Conservation (phyloP, 1,140 invertebrate genomes). For the Drosophila baimaii region DNA sequence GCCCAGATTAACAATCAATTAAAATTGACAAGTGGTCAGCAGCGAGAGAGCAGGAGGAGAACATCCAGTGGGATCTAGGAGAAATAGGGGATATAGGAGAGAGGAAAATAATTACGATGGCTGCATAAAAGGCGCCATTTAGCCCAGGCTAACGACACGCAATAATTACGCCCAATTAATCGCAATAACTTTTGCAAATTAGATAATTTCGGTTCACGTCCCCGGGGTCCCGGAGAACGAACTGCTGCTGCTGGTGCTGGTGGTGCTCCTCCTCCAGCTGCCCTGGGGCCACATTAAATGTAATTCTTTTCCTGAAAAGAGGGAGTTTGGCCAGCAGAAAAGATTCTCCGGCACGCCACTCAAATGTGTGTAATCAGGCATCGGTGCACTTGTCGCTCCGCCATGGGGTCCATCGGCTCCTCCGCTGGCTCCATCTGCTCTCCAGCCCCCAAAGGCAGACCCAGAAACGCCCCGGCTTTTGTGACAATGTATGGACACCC, state of each 20-base stretch:
- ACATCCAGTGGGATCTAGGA: slow-evolving; percentile 5
- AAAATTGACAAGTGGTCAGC: slow-evolving; percentile 76
- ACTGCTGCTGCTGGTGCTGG: neutral
- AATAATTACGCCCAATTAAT: slow-evolving; percentile 83
- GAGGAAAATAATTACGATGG: slow-evolving; percentile 78
- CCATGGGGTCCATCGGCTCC: neutral
- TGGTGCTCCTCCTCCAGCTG: slow-evolving; percentile 15
- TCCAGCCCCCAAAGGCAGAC: slow-evolving; percentile 22
- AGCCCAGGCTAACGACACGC: slow-evolving; percentile 70
- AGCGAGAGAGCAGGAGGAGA: slow-evolving; percentile 5
- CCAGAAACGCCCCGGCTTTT: slow-evolving; percentile 40
- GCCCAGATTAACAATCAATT: slow-evolving; percentile 82
- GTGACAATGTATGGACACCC: slow-evolving; percentile 35
- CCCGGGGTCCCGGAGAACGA: slow-evolving; percentile 14
- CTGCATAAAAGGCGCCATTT: slow-evolving; percentile 80
- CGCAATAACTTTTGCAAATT: slow-evolving; percentile 82
- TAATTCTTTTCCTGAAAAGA: slow-evolving; percentile 49
- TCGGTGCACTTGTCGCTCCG: slow-evolving; percentile 42
- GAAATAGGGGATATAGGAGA: slow-evolving; percentile 22
- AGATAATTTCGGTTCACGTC: slow-evolving; percentile 74
- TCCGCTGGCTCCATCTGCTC: slow-evolving; percentile 1
- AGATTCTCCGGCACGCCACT: slow-evolving; percentile 43
- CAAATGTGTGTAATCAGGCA: slow-evolving; percentile 68
- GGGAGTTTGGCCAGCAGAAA: slow-evolving; percentile 31
- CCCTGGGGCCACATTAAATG: slow-evolving; percentile 51